A percentile compares a stretch with the other conserved stretches of the same genome.
Evolutionary conservation across 2,113 vertebrate genomes (phyloP).

Genomic region (Laticauda laticaudata): DNA sequence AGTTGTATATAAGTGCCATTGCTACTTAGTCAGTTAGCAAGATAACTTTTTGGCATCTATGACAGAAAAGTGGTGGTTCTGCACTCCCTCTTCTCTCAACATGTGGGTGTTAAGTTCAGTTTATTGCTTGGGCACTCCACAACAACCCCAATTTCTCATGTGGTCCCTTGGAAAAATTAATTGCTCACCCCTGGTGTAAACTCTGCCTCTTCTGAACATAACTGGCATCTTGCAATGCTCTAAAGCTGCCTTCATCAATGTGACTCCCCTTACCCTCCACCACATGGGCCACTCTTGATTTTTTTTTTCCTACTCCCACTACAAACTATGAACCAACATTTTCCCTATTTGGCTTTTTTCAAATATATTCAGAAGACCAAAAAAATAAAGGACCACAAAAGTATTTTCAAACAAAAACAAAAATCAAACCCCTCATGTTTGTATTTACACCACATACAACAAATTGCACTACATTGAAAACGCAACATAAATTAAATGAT

Average conservation of each 20-base stretch:
- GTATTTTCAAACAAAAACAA: slow-evolving; percentile 64
- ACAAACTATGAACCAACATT: slow-evolving; percentile 2
- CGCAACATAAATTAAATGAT: slow-evolving; percentile 81
- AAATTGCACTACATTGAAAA: slow-evolving; percentile 77
- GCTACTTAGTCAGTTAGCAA: not conserved
- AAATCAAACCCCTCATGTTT: slow-evolving; percentile 70
- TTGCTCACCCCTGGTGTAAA: not conserved
- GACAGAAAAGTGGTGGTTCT: not conserved
- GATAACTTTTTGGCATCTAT: not conserved
- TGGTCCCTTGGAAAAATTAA: not conserved
- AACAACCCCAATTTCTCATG: not conserved
- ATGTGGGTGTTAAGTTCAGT: not conserved
- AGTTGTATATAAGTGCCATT: not conserved
- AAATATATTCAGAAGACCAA: slow-evolving; percentile 3
- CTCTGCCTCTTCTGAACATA: not conserved
- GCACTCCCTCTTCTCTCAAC: not conserved
- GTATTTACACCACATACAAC: slow-evolving; percentile 82
- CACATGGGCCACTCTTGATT: not conserved
- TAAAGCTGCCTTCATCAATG: not conserved
- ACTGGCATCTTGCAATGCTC: not conserved
- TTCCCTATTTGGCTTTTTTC: not conserved
- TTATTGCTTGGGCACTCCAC: not conserved
- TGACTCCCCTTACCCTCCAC: not conserved
- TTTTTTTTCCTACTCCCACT: not conserved
- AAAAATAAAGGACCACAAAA: slow-evolving; percentile 52